Conservation (phyloP, 2,797 vertebrate species). For the Centroberyx gerrardi region DNA sequence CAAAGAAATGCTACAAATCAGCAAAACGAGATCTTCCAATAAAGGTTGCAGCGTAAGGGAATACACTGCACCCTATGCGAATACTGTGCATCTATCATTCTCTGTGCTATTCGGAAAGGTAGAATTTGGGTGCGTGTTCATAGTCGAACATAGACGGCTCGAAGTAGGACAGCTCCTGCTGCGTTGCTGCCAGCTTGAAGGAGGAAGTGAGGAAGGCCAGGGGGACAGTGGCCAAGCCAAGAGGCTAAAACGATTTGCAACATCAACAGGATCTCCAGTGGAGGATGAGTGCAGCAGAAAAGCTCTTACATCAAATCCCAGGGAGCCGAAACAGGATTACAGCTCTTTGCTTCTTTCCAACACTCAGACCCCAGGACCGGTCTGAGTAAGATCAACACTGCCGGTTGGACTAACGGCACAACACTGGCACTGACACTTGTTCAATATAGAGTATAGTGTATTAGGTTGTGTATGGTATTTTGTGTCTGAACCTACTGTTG, state of each 20-base stretch:
- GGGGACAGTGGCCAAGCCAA: slow-evolving; percentile 46
- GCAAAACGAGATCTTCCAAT: slow-evolving; percentile 38
- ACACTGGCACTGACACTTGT: slow-evolving; percentile 20
- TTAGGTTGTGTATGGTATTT: background rate
- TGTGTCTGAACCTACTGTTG: background rate
- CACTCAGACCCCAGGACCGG: slow-evolving; percentile 28
- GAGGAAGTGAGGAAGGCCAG: slow-evolving; percentile 42
- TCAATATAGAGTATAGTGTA: background rate
- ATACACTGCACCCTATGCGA: slow-evolving; percentile 9
- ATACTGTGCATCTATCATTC: slow-evolving; percentile 9
- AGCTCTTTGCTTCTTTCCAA: slow-evolving; percentile 48
- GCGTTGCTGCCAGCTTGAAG: slow-evolving; percentile 44
- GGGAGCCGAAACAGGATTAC: slow-evolving; percentile 69
- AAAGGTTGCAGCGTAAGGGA: slow-evolving; percentile 33
- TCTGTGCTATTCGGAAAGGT: slow-evolving; percentile 19
- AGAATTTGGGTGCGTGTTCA: slow-evolving; percentile 9
- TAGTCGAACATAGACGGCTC: slow-evolving; percentile 5
- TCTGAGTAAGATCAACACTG: slow-evolving; percentile 26
- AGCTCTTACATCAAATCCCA: slow-evolving; percentile 71
- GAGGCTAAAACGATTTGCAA: slow-evolving; percentile 70
- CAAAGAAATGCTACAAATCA: slow-evolving; percentile 58
- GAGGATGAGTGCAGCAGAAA: slow-evolving; percentile 52
- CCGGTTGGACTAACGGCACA: slow-evolving; percentile 17
- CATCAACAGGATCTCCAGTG: slow-evolving; percentile 66
- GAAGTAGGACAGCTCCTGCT: slow-evolving; percentile 47